Percentiles rank a stretch among this genome's conserved stretches.
phyloP scores from a whole-genome alignment of 2,113 vertebrate species.

The Sturnira hondurensis region DNA sequence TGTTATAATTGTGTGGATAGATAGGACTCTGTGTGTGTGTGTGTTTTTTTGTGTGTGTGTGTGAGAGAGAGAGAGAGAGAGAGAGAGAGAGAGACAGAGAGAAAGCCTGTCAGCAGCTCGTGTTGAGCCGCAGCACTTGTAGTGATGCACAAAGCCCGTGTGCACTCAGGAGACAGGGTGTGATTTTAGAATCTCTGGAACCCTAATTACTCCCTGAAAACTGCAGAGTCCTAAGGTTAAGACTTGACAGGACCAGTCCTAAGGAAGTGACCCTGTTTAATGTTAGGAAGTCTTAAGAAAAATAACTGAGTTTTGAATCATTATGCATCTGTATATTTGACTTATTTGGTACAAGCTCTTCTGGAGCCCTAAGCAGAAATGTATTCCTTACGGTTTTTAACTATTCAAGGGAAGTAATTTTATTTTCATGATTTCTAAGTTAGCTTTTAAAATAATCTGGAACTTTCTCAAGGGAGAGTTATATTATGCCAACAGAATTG shows the following conservation, averaged over 20 bases:
- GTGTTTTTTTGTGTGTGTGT: not conserved
- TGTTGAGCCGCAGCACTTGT: not conserved
- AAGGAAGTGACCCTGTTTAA: not conserved
- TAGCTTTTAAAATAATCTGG: constrained; percentile 71
- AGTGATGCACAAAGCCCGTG: not conserved
- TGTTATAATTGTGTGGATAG: not conserved
- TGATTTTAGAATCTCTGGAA: not conserved
- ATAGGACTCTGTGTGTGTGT: not conserved
- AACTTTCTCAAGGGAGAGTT: constrained; percentile 68
- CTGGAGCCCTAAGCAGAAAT: constrained; percentile 60
- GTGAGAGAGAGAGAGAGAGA: not conserved
- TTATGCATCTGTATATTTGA: constrained; percentile 24
- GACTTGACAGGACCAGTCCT: not conserved
- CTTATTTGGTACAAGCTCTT: constrained; percentile 57
- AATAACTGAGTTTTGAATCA: not conserved
- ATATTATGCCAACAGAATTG: constrained; percentile 75
- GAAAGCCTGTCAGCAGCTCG: not conserved
- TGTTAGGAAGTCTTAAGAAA: not conserved
- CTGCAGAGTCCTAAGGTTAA: not conserved
- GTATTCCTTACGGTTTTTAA: constrained; percentile 66
- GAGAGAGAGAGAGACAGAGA: not conserved
- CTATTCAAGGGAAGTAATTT: constrained; percentile 76
- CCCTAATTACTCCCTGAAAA: not conserved
- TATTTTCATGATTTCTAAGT: constrained; percentile 77
- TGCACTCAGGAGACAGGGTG: not conserved